Conservation (phyloP, 2,888 invertebrate species). For the Metacarcinus magister region DNA sequence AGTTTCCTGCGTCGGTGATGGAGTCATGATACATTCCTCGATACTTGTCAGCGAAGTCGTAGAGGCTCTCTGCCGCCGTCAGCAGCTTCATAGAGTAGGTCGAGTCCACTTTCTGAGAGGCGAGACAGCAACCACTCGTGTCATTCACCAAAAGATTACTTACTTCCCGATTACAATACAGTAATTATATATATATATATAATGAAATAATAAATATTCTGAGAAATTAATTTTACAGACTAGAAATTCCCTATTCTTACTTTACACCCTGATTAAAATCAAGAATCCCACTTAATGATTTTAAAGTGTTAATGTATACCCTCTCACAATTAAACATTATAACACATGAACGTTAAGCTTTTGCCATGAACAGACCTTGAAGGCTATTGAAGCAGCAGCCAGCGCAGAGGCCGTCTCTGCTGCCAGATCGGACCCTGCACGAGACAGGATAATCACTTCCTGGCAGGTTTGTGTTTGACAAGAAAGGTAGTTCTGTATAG, state of each 20-base stretch:
- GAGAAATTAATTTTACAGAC: background rate
- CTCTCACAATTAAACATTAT: no score
- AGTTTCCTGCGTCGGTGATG: slow-evolving; percentile 82
- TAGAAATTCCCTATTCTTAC: no score
- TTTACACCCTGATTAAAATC: no score
- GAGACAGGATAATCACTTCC: background rate
- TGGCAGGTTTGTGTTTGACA: background rate
- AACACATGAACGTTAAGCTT: no score
- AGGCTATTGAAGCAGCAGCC: slow-evolving; percentile 50
- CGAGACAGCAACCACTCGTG: background rate
- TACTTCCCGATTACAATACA: background rate
- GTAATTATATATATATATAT: background rate
- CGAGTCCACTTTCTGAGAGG: slow-evolving; percentile 47
- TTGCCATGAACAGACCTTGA: background rate
- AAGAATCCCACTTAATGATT: no score
- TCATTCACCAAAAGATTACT: background rate
- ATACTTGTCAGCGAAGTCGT: slow-evolving; percentile 83
- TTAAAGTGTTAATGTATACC: no score
- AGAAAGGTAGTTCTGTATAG: background rate
- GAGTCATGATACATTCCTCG: slow-evolving; percentile 82
- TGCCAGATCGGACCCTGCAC: slow-evolving; percentile 49
- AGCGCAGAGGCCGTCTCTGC: slow-evolving; percentile 62
- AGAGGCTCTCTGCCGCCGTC: slow-evolving; percentile 82
- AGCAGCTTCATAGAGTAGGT: slow-evolving; percentile 74
- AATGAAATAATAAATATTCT: background rate